A percentile compares a stretch with the other conserved stretches of the same genome.
These are phyloP conservation scores for Flexamia atlantica DNA, from an alignment of 2,888 invertebrate genomes.

Conservation along the genomic window DNA sequence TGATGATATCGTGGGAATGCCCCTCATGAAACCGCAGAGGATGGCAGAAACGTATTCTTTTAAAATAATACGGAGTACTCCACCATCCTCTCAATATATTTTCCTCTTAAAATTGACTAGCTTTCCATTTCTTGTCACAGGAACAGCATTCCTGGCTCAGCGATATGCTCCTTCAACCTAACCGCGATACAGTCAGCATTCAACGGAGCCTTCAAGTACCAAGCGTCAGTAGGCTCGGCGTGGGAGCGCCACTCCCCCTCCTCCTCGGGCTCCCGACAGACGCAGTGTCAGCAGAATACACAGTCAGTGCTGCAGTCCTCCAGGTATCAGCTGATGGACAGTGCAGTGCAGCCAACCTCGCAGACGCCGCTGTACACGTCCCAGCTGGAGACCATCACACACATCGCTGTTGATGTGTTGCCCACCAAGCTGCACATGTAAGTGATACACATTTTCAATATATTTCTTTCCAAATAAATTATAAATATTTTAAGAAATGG, in stretches of 20 bases:
- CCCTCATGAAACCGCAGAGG: too few species aligned
- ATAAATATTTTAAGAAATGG: too few species aligned
- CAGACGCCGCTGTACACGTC: constrained; percentile 84
- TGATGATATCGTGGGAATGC: too few species aligned
- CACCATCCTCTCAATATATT: too few species aligned
- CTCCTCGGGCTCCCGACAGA: constrained; percentile 79
- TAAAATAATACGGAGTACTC: too few species aligned
- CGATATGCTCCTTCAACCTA: constrained; percentile 94
- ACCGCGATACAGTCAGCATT: constrained; percentile 89
- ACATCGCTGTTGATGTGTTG: constrained; percentile 90
- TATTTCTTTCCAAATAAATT: too few species aligned
- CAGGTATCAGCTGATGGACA: constrained; percentile 92
- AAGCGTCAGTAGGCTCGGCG: constrained; percentile 84
- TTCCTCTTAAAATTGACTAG: too few species aligned
- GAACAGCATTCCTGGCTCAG: constrained; percentile 94
- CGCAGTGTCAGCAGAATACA: constrained; percentile 78
- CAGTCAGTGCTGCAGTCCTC: constrained; percentile 73
- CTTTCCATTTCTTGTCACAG: constrained; percentile 74
- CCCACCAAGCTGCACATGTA: constrained; percentile 82
- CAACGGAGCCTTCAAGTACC: constrained; percentile 91
- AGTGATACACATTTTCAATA: too few species aligned
- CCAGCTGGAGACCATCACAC: constrained; percentile 83
- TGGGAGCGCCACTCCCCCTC: constrained; percentile 81
- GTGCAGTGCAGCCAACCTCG: constrained; percentile 87
- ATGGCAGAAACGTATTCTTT: too few species aligned